Percentiles rank a stretch among this genome's conserved stretches.
These are phyloP conservation scores for Graptemys geographica DNA, from an alignment of 2,797 vertebrate species.

Conservation along the genomic window DNA sequence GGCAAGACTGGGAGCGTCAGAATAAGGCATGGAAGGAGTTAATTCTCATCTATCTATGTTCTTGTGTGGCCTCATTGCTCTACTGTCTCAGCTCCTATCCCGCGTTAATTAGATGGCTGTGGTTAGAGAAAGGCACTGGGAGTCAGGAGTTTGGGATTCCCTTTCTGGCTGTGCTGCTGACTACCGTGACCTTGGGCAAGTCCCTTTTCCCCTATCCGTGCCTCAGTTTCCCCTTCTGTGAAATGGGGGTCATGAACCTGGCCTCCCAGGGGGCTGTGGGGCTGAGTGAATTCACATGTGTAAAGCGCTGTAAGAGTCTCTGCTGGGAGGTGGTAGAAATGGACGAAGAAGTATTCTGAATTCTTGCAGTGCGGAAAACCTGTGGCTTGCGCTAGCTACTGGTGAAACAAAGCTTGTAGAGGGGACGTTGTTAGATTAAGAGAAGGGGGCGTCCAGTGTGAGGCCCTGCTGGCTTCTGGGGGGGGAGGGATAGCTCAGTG, in stretches of 20 bases:
- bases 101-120: background rate
- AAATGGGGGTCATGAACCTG: background rate
- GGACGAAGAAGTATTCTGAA: background rate
- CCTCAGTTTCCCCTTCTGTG: background rate
- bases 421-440: background rate
- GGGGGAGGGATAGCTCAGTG: too few relatives aligned
- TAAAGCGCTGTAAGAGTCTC: background rate
- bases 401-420: background rate
- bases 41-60: background rate
- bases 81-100: background rate
- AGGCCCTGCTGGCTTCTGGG: background rate
- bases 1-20: background rate
- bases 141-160: background rate
- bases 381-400: background rate
- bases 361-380: background rate
- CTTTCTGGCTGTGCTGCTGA: background rate
- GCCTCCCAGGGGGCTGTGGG: background rate
- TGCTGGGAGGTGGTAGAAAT: background rate
- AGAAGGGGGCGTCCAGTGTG: background rate
- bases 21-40: background rate
- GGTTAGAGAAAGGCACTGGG: background rate
- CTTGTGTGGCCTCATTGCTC: background rate
- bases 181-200: background rate
- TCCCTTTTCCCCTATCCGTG: background rate
- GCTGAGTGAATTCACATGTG: fast-evolving